These are phyloP conservation scores for Typhlichthys subterraneus DNA, from an alignment of 2,797 vertebrate genomes.

Conservation along the genomic window DNA sequence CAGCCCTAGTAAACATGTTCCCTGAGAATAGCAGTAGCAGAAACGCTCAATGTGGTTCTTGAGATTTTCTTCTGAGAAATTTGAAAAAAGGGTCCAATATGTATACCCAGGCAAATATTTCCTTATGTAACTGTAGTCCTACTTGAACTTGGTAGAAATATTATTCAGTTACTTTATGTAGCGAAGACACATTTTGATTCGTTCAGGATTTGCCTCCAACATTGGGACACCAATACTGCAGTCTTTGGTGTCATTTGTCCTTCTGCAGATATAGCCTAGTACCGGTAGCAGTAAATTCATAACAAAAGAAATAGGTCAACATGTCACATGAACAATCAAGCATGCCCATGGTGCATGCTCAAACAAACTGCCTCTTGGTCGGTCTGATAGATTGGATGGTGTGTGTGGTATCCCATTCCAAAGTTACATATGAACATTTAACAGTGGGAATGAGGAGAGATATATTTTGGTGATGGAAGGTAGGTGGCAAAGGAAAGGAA, in stretches of 20 bases:
- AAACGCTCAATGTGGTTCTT: not conserved
- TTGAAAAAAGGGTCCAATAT: not conserved
- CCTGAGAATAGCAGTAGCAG: conserved; percentile 5
- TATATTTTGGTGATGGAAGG: conserved; percentile 23
- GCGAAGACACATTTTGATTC: not conserved
- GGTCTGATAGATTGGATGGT: no score
- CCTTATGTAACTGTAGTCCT: conserved; percentile 3
- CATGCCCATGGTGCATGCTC: not conserved
- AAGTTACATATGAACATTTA: no score
- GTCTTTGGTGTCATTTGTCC: not conserved
- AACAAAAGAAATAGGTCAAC: conserved; percentile 3
- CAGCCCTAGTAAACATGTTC: not conserved
- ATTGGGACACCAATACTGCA: conserved; percentile 4
- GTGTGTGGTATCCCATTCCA: no score
- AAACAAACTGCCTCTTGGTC: no score
- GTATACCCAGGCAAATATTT: conserved; percentile 5
- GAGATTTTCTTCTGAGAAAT: conserved; percentile 3
- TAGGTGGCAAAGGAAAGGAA: not conserved
- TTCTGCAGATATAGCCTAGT: not conserved
- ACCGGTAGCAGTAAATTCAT: conserved; percentile 10
- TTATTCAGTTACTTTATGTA: conserved; percentile 2
- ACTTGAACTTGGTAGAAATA: not conserved
- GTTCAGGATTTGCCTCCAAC: not conserved
- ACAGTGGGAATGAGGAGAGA: conserved; percentile 2
- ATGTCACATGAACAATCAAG: not conserved